Conservation (phyloP, 2,113 vertebrate genomes). For the Hemicordylus capensis region DNA sequence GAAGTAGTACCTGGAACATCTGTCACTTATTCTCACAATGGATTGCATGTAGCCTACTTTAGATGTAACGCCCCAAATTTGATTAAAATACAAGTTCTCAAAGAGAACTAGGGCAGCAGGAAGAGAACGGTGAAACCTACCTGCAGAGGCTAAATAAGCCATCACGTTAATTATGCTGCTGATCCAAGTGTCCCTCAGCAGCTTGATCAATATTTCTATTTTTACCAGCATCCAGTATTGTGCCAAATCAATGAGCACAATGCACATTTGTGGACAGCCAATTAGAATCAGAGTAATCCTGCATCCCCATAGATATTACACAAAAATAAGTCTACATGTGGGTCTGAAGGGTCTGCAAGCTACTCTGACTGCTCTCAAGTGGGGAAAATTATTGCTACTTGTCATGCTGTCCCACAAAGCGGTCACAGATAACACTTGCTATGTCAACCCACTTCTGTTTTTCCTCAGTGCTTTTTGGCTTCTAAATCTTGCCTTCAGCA, state of each 20-base stretch:
- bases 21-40: neutral
- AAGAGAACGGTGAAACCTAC: rapidly evolving
- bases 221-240: rapidly evolving
- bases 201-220: neutral
- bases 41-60: neutral
- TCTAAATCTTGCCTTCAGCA: neutral
- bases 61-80: neutral
- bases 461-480: neutral
- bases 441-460: neutral
- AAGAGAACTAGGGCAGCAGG: neutral
- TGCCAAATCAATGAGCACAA: rapidly evolving
- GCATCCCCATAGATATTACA: rapidly evolving
- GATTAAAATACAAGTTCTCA: neutral
- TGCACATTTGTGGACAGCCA: neutral
- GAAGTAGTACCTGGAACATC: neutral
- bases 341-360: neutral
- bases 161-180: rapidly evolving
- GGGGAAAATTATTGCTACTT: neutral
- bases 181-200: neutral
- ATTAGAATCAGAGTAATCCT: rapidly evolving
- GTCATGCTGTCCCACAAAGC: neutral
- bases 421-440: neutral
- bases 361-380: neutral
- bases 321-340: neutral
- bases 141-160: rapidly evolving